Percentiles rank a stretch among this genome's conserved stretches.
Conservation (phyloP, 2,888 invertebrate genomes). For the Pardosa pseudoannulata region DNA sequence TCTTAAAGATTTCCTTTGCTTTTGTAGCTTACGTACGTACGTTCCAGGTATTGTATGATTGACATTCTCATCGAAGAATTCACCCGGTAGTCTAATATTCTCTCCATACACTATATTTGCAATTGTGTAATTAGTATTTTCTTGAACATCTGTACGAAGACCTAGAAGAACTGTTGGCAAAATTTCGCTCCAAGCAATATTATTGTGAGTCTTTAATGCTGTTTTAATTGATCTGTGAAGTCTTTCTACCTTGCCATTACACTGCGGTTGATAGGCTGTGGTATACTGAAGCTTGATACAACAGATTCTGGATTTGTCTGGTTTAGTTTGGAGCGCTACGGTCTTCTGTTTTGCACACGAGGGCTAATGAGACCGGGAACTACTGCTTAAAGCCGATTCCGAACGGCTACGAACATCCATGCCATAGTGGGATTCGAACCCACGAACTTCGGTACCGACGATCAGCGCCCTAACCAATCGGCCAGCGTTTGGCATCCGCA, state of each 20-base stretch:
- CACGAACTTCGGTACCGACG: no score
- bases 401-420: no score
- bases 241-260: background rate
- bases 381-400: no score
- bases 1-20: background rate
- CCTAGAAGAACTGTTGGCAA: background rate
- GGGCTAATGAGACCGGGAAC: no score
- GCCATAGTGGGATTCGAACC: no score
- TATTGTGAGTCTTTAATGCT: background rate
- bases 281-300: background rate
- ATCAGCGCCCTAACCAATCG: no score
- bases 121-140: slow-evolving; percentile 8
- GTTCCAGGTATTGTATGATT: background rate
- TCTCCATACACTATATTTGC: slow-evolving; percentile 22
- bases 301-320: no score
- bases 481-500: no score
- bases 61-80: slow-evolving; percentile 24
- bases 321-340: no score
- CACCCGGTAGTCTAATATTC: slow-evolving; percentile 21
- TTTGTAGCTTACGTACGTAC: slow-evolving; percentile 3
- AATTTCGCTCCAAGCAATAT: no score
- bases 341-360: no score
- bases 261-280: background rate
- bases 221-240: slow-evolving; percentile 12
- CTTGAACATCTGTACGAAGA: background rate